phyloP scores from a whole-genome alignment of 1,140 invertebrate genomes.

The Heliconius melpomene region DNA sequence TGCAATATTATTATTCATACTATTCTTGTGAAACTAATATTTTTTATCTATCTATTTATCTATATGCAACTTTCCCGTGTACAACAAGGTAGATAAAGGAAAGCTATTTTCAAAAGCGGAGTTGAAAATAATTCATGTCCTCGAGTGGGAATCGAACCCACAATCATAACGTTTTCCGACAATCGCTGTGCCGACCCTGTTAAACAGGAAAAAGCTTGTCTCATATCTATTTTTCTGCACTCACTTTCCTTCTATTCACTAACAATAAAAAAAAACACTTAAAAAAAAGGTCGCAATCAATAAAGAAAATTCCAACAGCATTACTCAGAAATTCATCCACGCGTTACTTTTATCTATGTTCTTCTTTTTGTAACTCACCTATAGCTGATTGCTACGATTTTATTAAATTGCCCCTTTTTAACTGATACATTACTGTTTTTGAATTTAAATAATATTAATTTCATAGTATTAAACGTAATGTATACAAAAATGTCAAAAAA shows the following conservation, averaged over 20 bases:
- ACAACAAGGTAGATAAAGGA: no score
- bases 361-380: slow-evolving; percentile 17
- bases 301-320: slow-evolving; percentile 42
- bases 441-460: not conserved
- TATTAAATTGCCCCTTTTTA: not conserved
- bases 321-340: slow-evolving; percentile 41
- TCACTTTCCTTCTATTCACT: no score
- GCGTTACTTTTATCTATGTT: slow-evolving; percentile 30
- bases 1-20: not conserved
- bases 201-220: no score
- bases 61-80: no score
- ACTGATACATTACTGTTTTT: slow-evolving; percentile 19
- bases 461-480: not conserved
- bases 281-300: slow-evolving; percentile 9
- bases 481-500: not conserved
- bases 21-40: not conserved
- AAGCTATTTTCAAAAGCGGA: no score
- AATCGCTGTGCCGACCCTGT: not conserved
- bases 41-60: no score
- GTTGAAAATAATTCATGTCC: not conserved
- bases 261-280: no score
- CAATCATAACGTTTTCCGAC: not conserved
- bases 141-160: not conserved
- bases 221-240: no score
- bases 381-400: not conserved